Evolutionary conservation across 2,797 vertebrate species (phyloP).

Genomic region (Lepilemur septentrionalis): DNA sequence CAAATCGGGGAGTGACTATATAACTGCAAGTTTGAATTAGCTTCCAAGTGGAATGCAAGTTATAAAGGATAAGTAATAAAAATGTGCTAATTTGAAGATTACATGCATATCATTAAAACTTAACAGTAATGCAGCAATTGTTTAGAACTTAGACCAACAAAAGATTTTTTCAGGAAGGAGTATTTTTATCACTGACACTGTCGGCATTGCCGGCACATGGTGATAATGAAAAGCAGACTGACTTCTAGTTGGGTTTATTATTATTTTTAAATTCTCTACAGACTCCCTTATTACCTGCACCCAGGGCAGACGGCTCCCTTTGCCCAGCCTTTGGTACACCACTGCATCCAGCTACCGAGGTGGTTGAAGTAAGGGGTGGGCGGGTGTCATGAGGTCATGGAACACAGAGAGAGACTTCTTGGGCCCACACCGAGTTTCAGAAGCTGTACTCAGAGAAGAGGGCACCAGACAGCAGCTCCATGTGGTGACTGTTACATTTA

Average conservation of each 20-base stretch:
- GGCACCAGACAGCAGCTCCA: not conserved
- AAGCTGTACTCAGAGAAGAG: not conserved
- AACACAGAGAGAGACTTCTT: too few relatives aligned
- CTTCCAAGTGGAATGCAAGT: not conserved
- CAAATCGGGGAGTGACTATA: rapidly evolving
- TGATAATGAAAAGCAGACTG: constrained; percentile 33
- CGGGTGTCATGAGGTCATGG: not conserved
- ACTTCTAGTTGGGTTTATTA: not conserved
- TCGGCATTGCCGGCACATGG: not conserved
- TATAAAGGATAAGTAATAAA: not conserved
- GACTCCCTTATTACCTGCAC: constrained; percentile 2
- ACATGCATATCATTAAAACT: not conserved
- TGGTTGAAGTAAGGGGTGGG: not conserved
- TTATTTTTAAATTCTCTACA: constrained; percentile 38
- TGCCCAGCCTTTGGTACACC: not conserved
- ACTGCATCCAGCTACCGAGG: not conserved
- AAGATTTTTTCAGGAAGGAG: not conserved
- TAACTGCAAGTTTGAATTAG: not conserved
- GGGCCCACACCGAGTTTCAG: not conserved
- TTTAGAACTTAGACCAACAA: not conserved
- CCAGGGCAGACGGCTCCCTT: not conserved
- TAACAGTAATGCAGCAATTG: not conserved
- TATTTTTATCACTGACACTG: constrained; percentile 41
- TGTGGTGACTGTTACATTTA: not conserved
- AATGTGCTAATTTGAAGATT: not conserved